Evolutionary conservation across 1,140 invertebrate species (phyloP).

Genomic region (Drosophila ogumai): DNA sequence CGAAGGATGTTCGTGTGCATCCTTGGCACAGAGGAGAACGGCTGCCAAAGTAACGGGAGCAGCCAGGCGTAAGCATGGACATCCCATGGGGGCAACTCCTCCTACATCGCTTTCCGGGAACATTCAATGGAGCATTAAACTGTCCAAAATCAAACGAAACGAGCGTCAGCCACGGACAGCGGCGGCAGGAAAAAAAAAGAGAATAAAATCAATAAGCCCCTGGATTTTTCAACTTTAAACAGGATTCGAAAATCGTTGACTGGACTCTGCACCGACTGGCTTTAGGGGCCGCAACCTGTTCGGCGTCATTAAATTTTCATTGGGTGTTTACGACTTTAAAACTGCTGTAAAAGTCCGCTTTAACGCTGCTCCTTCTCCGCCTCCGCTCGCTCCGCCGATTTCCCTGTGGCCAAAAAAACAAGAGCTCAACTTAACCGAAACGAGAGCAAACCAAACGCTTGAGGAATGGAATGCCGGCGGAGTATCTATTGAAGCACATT

Average conservation of each 20-base stretch:
- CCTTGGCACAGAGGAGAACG: neutral
- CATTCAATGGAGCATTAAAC: slow-evolving; percentile 68
- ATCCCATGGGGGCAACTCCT: slow-evolving; percentile 20
- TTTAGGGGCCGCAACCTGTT: slow-evolving; percentile 33
- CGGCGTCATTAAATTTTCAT: slow-evolving; percentile 69
- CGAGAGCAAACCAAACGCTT: slow-evolving; percentile 15
- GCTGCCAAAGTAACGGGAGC: slow-evolving; percentile 6
- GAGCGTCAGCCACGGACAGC: slow-evolving; percentile 9
- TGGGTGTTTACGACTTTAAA: slow-evolving; percentile 76
- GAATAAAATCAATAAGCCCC: slow-evolving; percentile 61
- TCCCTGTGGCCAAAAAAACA: slow-evolving; percentile 59
- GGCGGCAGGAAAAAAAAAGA: neutral
- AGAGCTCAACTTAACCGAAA: slow-evolving; percentile 45
- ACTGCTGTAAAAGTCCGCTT: slow-evolving; percentile 65
- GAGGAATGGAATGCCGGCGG: slow-evolving; percentile 42
- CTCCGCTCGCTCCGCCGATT: neutral
- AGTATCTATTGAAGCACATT: slow-evolving; percentile 46
- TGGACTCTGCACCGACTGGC: slow-evolving; percentile 4
- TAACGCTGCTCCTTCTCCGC: slow-evolving; percentile 1
- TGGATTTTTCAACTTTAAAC: slow-evolving; percentile 50
- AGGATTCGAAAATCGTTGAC: slow-evolving; percentile 20
- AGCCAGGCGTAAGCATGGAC: slow-evolving; percentile 49
- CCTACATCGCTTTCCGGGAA: slow-evolving; percentile 11
- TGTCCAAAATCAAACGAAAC: slow-evolving; percentile 58
- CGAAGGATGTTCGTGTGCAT: slow-evolving; percentile 39